Percentiles rank a stretch among this genome's conserved stretches.
phyloP scores from a whole-genome alignment of 2,113 vertebrate genomes.

The Paradoxurus hermaphroditus region DNA sequence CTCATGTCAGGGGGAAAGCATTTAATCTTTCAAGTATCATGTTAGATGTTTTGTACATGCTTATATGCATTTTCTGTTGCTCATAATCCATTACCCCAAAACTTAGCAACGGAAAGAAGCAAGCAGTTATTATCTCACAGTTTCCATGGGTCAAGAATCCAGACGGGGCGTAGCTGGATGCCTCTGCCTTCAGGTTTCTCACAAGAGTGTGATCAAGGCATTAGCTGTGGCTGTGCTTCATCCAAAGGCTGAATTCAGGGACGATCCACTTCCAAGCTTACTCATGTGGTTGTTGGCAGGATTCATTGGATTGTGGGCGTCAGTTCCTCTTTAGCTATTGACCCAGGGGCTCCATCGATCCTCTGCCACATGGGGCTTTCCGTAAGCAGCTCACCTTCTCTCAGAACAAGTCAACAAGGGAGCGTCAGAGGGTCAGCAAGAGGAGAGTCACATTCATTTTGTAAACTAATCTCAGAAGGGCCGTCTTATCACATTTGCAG shows the following conservation, averaged over 20 bases:
- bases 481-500: background rate
- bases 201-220: background rate
- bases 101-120: background rate
- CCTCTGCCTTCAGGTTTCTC: background rate
- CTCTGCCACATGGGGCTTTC: background rate
- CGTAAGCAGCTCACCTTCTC: background rate
- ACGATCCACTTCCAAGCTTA: background rate
- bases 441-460: background rate
- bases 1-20: background rate
- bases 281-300: background rate
- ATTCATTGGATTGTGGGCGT: background rate
- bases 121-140: background rate
- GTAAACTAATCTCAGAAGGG: conserved; percentile 3
- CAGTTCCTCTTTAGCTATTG: background rate
- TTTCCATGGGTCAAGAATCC: background rate
- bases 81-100: background rate
- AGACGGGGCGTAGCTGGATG: background rate
- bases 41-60: background rate
- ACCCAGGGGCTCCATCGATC: background rate
- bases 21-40: background rate
- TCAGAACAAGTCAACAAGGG: background rate
- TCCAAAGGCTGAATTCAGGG: background rate
- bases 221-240: background rate
- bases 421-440: background rate
- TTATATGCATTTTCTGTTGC: background rate